These are phyloP conservation scores for Sinohyriopsis cumingii DNA, from an alignment of 2,888 invertebrate species.

Conservation along the genomic window DNA sequence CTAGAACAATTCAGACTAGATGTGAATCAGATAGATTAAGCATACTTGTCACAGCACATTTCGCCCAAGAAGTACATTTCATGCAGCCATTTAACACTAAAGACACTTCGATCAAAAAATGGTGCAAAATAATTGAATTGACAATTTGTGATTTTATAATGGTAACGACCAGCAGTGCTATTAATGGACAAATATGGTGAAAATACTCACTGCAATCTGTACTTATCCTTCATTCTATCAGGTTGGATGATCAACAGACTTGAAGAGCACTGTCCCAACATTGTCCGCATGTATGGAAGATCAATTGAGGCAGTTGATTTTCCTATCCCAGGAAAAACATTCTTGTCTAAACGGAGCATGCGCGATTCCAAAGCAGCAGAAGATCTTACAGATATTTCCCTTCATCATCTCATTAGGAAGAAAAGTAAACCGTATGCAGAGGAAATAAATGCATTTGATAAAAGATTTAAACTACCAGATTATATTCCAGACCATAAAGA, in stretches of 20 bases:
- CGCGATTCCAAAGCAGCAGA: constrained; percentile 25
- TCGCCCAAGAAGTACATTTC: too few relatives aligned
- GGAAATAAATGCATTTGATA: constrained; percentile 25
- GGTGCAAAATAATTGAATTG: too few relatives aligned
- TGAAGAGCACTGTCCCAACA: constrained; percentile 37
- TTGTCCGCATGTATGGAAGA: constrained; percentile 61
- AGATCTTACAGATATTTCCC: constrained; percentile 24
- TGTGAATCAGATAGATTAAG: too few relatives aligned
- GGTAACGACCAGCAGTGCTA: too few relatives aligned
- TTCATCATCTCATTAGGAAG: constrained; percentile 48
- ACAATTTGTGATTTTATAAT: too few relatives aligned
- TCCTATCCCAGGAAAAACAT: constrained; percentile 54
- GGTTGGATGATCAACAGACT: constrained; percentile 35
- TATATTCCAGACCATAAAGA: constrained; percentile 14
- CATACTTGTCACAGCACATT: too few relatives aligned
- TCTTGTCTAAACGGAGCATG: constrained; percentile 27
- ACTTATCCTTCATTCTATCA: constrained; percentile 12
- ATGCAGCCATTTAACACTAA: too few relatives aligned
- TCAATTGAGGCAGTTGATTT: constrained; percentile 52
- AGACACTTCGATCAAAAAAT: too few relatives aligned
- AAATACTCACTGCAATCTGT: neutral
- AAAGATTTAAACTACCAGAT: constrained; percentile 18
- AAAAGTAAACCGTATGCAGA: constrained; percentile 21
- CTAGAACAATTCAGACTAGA: too few relatives aligned
- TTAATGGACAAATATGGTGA: neutral